Evolutionary conservation across 2,888 invertebrate genomes (phyloP).

Genomic region (Agonopterix heracliana): DNA sequence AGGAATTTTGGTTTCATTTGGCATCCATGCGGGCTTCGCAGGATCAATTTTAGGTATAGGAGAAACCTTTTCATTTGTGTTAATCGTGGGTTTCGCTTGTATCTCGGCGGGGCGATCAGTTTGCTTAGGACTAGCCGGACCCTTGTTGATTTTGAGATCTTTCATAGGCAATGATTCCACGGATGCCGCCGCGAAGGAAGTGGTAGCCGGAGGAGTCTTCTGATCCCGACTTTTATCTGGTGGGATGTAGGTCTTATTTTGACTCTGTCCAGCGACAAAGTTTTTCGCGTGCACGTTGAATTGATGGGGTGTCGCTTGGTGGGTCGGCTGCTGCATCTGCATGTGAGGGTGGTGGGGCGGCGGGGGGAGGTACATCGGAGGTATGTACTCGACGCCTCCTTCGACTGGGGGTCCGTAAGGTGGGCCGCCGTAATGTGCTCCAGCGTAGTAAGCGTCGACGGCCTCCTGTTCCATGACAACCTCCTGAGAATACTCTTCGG

Average conservation of each 20-base stretch:
- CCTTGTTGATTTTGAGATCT: conserved; percentile 61
- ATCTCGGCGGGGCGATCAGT: conserved; percentile 35
- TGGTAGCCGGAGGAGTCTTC: conserved; percentile 30
- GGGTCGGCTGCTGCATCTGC: conserved; percentile 46
- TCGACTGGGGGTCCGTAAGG: conserved; percentile 60
- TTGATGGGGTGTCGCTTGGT: conserved; percentile 54
- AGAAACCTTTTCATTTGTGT: conserved; percentile 40
- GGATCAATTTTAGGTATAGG: conserved; percentile 44
- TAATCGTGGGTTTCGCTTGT: conserved; percentile 31
- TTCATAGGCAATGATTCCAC: conserved; percentile 60
- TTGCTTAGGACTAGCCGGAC: conserved; percentile 58
- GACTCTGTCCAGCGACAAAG: conserved; percentile 62
- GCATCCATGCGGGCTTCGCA: conserved; percentile 50
- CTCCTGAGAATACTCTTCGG: conserved; percentile 64
- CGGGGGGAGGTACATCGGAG: conserved; percentile 59
- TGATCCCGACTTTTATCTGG: conserved; percentile 48
- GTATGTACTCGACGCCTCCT: conserved; percentile 58
- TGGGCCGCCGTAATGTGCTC: conserved; percentile 52
- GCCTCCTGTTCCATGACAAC: conserved; percentile 70
- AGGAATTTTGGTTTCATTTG: conserved; percentile 37
- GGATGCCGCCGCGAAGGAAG: conserved; percentile 29
- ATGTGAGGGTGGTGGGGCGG: conserved; percentile 51
- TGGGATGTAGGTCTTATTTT: conserved; percentile 37
- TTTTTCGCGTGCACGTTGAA: conserved; percentile 72
- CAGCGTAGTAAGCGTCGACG: conserved; percentile 64